Evolutionary conservation across 2,797 vertebrate genomes (phyloP).

Genomic region (Alfaro cultratus): DNA sequence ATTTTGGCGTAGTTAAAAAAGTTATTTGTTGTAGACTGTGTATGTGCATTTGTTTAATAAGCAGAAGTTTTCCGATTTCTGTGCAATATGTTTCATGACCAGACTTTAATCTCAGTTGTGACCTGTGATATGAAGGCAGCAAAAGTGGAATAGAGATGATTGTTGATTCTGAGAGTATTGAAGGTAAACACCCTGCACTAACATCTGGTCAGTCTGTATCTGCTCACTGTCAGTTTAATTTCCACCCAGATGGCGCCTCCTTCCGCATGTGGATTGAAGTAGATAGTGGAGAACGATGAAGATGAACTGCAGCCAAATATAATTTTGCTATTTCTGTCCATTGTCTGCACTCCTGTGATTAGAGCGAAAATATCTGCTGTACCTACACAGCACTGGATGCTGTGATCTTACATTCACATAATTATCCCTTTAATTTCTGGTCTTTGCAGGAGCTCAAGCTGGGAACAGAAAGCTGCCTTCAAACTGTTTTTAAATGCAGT

Average conservation of each 20-base stretch:
- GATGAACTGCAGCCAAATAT: conserved; percentile 26
- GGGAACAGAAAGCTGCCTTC: neutral
- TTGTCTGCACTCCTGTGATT: neutral
- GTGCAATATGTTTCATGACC: neutral
- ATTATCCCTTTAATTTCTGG: conserved; percentile 14
- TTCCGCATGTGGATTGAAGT: conserved; percentile 14
- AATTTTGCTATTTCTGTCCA: neutral
- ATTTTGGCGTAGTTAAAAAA: neutral
- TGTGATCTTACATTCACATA: conserved; percentile 40
- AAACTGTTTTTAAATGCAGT: neutral
- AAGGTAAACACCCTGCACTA: conserved; percentile 34
- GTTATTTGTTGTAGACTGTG: neutral
- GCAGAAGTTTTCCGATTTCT: neutral
- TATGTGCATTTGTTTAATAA: no score
- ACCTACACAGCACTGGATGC: conserved; percentile 26
- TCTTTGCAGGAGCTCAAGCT: conserved; percentile 5
- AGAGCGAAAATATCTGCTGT: conserved; percentile 23
- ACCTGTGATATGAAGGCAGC: conserved; percentile 12
- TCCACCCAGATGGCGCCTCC: conserved; percentile 27
- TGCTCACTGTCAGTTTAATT: conserved; percentile 13
- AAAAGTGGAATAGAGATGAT: conserved; percentile 7
- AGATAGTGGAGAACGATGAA: conserved; percentile 4
- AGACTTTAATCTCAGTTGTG: neutral
- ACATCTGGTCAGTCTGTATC: conserved; percentile 12
- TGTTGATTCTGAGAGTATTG: conserved; percentile 6